phyloP scores from a whole-genome alignment of 2,888 invertebrate species.

The Lasioglossum pauxillum region DNA sequence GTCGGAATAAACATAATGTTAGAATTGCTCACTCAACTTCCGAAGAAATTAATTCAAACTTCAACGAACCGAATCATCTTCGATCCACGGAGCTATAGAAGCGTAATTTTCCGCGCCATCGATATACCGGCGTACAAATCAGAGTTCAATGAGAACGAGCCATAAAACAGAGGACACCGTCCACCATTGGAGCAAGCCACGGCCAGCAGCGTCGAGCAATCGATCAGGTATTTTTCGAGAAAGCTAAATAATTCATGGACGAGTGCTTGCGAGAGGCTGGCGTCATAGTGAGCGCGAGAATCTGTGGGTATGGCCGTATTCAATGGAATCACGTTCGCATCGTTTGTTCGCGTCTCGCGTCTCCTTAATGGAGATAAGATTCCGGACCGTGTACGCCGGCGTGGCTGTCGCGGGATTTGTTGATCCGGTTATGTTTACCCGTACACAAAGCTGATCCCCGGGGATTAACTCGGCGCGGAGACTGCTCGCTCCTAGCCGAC shows the following conservation, averaged over 20 bases:
- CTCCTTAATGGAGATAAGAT: conserved; percentile 65
- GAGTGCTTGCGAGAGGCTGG: conserved; percentile 25
- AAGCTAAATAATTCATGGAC: conserved; percentile 34
- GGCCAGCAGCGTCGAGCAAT: neutral
- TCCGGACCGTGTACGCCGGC: conserved; percentile 29
- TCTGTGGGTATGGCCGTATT: conserved; percentile 14
- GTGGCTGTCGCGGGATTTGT: conserved; percentile 47
- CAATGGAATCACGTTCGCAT: conserved; percentile 58
- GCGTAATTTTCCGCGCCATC: neutral
- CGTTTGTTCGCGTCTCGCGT: conserved; percentile 56
- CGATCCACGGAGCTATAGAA: neutral
- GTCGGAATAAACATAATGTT: no score
- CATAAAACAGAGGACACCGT: neutral
- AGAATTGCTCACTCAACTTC: no score
- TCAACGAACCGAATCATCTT: neutral
- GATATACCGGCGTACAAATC: neutral
- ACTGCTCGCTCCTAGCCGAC: conserved; percentile 30
- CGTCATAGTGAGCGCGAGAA: conserved; percentile 23
- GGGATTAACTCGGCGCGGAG: conserved; percentile 56
- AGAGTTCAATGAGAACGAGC: neutral
- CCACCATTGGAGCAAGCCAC: neutral
- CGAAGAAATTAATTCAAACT: neutral
- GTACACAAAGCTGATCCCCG: conserved; percentile 52
- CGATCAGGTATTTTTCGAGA: neutral
- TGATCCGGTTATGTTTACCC: conserved; percentile 65